Evolutionary conservation across 2,888 invertebrate genomes (phyloP), one percentile per base, ranked within the genome.

Genomic region (Hirtodrosophila trivittata): DNA sequence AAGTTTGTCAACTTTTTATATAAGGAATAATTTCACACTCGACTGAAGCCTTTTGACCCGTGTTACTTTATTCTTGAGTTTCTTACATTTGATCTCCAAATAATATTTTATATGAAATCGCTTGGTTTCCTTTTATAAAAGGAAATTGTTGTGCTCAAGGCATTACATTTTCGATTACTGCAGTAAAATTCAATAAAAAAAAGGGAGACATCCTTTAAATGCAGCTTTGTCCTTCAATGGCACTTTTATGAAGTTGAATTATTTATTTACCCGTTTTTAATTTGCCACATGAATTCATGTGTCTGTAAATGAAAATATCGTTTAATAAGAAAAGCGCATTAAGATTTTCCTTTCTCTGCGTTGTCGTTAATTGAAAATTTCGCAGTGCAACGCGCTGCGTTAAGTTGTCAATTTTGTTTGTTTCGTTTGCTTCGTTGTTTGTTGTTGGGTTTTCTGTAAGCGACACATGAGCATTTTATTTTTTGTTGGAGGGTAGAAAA

Each of bases 271-370:
- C 18, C 37, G 25, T 10, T 52, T 52, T 51, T 38, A 46, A 59
- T 73, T 71, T 68, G 10, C 42, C 45, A 51, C 55, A 37, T 63
- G 63, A 73, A 56, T 68, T 26, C 47, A 49, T 63, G 14, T 37
- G 9, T 10, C 42, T 46, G 49, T 47, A 43, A 66, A 55, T 62
- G 42, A 51, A 67, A 55, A 43, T 62, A 42, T 25, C 50, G 55
- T 25, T 71, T 39, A 45, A 68, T 58, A 63, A 68, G 55, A 54
- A 72, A 64, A 69, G 35, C 55, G 72, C 50, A 74, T 64, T 69
- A 68, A 66, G 49, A 60, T 55, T 57, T 57, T 43, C 32, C 6
- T 6, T 14, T 1, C 0, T 12, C 12, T 18, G 45, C 51, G 41
- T 51, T 37, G 49, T 9, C 3, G 16, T 38, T 72, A 72, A 70